Evolutionary conservation across 1,140 invertebrate genomes (phyloP), one percentile per base, ranked within the genome.

Genomic region (Bombus fervidus): DNA sequence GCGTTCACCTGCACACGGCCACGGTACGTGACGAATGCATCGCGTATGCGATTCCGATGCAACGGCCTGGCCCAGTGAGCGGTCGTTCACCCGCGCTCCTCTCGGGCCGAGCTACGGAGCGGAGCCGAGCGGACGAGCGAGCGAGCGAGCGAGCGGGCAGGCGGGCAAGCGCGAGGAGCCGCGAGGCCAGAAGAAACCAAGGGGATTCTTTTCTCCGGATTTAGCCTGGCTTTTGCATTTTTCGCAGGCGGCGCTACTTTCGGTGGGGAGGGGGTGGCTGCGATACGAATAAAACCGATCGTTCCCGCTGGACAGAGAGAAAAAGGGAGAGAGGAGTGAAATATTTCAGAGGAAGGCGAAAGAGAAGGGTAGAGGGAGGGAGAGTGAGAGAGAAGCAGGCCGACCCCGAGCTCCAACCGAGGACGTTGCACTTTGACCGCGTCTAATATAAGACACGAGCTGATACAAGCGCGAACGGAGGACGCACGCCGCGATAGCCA

Each of bases 31-130:
- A 90, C 90, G 91, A 93, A 92, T 91, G 89, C 91, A 93, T 92
- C 90, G 92, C 89, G 78, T 87, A 91, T 91, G 90, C 90, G 90
- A 91, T 90, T 93, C 88, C 86, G 91, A 92, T 91, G 93, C 91
- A 93, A 91, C 91, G 92, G 91, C 86, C 86, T 93, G 94, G 94
- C 93, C 94, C 93, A 95, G 94, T 95, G 93, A 94, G 94, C 93
- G 94, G 93, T 91, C 93, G 91, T 95, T 95, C 91, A 94, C 94
- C 94, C 93, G 87, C 82, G n/a, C 57, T 53, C 57, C 64, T 53
- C 81, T 79, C 86, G 89, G 92, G 92, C 93, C 94, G 94, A 94
- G 93, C 90, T 88, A 78, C 93, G 28, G 91, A 92, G 81, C 83
- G 34, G 47, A 64, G 57, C 73, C 31, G 47, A 75, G 86, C 86